These are phyloP conservation scores for Protodeltote pygarga DNA, from an alignment of 2,888 invertebrate genomes.

Conservation along the genomic window DNA sequence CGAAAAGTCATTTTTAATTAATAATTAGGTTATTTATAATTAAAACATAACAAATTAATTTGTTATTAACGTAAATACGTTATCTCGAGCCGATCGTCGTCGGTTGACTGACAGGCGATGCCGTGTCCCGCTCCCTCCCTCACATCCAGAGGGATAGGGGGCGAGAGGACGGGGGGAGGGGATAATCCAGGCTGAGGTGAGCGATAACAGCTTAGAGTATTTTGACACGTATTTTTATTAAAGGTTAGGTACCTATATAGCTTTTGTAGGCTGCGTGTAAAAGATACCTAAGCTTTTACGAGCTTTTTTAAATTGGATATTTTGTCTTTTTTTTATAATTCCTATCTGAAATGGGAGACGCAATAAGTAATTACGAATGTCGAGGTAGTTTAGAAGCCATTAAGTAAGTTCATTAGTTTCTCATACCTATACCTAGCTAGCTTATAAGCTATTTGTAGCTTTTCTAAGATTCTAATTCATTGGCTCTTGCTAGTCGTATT, in stretches of 20 bases:
- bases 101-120: constrained; percentile 69
- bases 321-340: too few species aligned
- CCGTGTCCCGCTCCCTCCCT: constrained; percentile 61
- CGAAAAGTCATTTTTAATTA: constrained; percentile 28
- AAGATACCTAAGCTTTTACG: not conserved
- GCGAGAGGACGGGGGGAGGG: constrained; percentile 61
- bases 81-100: constrained; percentile 60
- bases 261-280: constrained; percentile 12
- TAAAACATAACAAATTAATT: constrained; percentile 24
- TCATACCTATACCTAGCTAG: too few species aligned
- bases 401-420: too few species aligned
- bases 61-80: constrained; percentile 50
- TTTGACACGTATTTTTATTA: constrained; percentile 41
- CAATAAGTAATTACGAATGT: too few species aligned
- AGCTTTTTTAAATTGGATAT: too few species aligned
- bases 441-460: too few species aligned
- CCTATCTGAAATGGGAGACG: too few species aligned
- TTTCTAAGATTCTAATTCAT: too few species aligned
- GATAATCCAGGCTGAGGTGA: constrained; percentile 58
- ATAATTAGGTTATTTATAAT: constrained; percentile 14
- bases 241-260: too few species aligned
- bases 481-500: too few species aligned
- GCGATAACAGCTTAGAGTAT: constrained; percentile 49
- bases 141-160: constrained; percentile 69
- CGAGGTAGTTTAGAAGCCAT: too few species aligned